These are phyloP conservation scores for Mythimna vitellina DNA, from an alignment of 2,888 invertebrate genomes.

Conservation along the genomic window DNA sequence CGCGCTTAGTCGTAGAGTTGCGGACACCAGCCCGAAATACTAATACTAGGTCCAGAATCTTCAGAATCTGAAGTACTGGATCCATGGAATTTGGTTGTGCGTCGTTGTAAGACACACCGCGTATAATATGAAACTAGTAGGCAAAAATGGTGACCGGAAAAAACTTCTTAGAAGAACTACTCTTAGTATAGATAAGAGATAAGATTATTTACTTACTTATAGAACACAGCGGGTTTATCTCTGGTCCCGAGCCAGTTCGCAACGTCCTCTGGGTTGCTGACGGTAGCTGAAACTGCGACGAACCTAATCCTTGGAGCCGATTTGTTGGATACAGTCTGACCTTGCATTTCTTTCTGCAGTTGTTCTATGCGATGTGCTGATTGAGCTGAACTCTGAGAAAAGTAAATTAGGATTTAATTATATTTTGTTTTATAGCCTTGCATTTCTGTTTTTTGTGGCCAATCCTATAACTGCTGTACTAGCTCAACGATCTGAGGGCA, in stretches of 20 bases:
- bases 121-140: too few species aligned
- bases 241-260: constrained; percentile 92
- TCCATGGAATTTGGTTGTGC: too few species aligned
- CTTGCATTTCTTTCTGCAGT: constrained; percentile 76
- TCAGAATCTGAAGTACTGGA: too few species aligned
- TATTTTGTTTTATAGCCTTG: background rate
- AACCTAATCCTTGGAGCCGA: constrained; percentile 89
- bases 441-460: background rate
- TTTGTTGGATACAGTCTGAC: constrained; percentile 50
- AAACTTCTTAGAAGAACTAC: too few species aligned
- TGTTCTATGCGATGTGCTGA: constrained; percentile 82
- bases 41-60: too few species aligned
- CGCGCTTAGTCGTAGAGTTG: too few species aligned
- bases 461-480: background rate
- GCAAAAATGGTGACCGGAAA: too few species aligned
- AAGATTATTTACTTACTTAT: constrained; percentile 79
- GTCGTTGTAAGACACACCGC: too few species aligned
- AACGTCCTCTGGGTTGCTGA: constrained; percentile 94
- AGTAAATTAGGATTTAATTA: background rate
- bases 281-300: constrained; percentile 94
- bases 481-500: background rate
- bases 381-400: constrained; percentile 80
- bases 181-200: background rate
- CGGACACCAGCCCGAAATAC: too few species aligned
- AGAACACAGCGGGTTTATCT: constrained; percentile 86